A percentile compares a stretch with the other conserved stretches of the same genome.
Evolutionary conservation across 2,888 invertebrate genomes (phyloP).

Genomic region (Aethes cnicana): DNA sequence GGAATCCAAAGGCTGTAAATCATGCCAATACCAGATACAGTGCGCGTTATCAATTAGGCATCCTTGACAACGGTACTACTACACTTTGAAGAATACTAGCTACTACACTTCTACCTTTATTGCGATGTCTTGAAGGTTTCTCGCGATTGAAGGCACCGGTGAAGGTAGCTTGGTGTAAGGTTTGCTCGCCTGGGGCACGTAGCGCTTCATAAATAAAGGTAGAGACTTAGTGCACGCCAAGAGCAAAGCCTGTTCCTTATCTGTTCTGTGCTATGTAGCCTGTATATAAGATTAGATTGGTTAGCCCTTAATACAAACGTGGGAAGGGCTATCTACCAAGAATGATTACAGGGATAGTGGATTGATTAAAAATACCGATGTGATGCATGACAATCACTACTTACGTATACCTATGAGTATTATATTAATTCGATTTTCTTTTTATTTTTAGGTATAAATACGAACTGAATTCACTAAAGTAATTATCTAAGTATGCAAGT

Average conservation of each 20-base stretch:
- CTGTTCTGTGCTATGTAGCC: conserved; percentile 53
- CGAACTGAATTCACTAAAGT: no score
- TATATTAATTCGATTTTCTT: no score
- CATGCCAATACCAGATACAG: conserved; percentile 71
- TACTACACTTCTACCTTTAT: conserved; percentile 31
- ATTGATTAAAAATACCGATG: no score
- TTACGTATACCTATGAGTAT: no score
- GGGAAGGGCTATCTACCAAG: no score
- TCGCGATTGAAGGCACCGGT: conserved; percentile 40
- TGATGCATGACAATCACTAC: no score
- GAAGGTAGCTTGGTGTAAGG: conserved; percentile 44
- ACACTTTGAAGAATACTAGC: conserved; percentile 8
- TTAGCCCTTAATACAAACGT: conserved; percentile 32
- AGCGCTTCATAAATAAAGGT: conserved; percentile 74
- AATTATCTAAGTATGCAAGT: no score
- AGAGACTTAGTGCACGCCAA: conserved; percentile 66
- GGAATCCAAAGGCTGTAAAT: conserved; percentile 68
- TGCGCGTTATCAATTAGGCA: conserved; percentile 72
- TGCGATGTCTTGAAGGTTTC: conserved; percentile 36
- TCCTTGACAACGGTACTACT: conserved; percentile 45
- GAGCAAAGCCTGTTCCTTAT: conserved; percentile 69
- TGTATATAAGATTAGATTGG: conserved; percentile 53
- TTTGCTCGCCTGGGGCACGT: conserved; percentile 68
- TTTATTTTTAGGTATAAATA: no score
- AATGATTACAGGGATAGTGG: no score